A percentile compares a stretch with the other conserved stretches of the same genome.
phyloP scores from a whole-genome alignment of 2,797 vertebrate species.

The Oryzias sinensis region DNA sequence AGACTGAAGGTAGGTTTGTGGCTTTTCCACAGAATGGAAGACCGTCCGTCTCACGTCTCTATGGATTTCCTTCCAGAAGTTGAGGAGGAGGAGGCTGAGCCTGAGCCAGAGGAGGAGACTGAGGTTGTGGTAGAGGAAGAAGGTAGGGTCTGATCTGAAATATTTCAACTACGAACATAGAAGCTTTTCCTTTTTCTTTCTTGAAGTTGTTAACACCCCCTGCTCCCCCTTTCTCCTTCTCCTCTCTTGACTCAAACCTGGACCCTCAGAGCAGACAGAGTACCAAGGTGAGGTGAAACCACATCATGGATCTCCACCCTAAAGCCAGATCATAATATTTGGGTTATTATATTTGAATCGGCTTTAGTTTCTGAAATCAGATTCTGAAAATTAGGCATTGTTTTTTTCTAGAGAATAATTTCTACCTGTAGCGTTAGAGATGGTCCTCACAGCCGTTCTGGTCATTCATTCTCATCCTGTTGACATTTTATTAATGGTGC shows the following conservation, averaged over 20 bases:
- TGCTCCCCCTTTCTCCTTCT: constrained; percentile 5
- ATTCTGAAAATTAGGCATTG: too few relatives aligned
- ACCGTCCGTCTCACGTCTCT: not conserved
- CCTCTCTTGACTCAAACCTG: constrained; percentile 23
- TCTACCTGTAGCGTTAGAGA: too few relatives aligned
- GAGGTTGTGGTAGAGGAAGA: constrained; percentile 45
- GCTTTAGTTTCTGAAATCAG: too few relatives aligned
- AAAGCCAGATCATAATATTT: not conserved
- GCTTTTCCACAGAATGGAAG: not conserved
- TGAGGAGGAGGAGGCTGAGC: constrained; percentile 52
- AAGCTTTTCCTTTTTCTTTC: not conserved
- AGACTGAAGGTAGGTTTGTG: constrained; percentile 64
- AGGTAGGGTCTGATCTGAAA: constrained; percentile 33
- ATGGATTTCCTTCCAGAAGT: constrained; percentile 30
- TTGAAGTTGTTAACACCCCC: constrained; percentile 5
- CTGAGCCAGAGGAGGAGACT: constrained; percentile 23
- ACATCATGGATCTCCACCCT: not conserved
- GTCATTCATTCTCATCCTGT: not conserved
- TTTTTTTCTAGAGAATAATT: too few relatives aligned
- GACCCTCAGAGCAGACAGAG: constrained; percentile 64
- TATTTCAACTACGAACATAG: not conserved
- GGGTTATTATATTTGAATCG: not conserved
- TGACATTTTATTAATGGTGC: constrained; percentile 12
- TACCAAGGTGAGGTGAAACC: constrained; percentile 62
- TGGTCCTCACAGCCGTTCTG: too few relatives aligned